Base-by-base conservation (phyloP, 2,113 vertebrate species). In the Microcebus murinus region DNA sequence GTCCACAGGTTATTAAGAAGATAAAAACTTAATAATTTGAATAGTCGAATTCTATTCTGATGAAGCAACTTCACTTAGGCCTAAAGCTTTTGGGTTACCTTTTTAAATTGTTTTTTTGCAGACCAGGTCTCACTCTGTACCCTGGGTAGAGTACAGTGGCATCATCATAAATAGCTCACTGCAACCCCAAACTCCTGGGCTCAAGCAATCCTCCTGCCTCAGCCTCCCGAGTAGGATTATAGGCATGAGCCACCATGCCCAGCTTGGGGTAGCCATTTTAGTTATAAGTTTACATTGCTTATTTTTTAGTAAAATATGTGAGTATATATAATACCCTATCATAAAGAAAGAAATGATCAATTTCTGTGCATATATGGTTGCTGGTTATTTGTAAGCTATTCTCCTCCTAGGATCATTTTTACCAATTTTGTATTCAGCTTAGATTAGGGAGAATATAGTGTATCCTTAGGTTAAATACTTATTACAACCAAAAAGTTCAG, bases 271-370 rank as follows among this genome's bases (percentile, higher is more conserved):
- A 55, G 17, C 5, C 83, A 45, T 87, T 96, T 96, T 79, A 83
- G 39, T 95, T 74, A 57, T 8, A 73, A 96, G n/a, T 94, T 84
- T 94, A 20, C 94, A 31, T 81, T 73, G 4, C 55, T 63, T 81
- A 77, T 86, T 93, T 96, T 97, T 89, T 68, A 83, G 15, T 90
- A 87, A 92, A 97, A 84, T 88, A 61, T 27, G 4, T 89, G 45
- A 71, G 45, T 65, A 48, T 76, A 42, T 80, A 10, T 71, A 52
- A 55, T 50, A 57, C 2, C 39, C 13, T 94, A 14, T 50, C 25
- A 45, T 55, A 59, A 55, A 79, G 13, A 89, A 71, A 79, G 77
- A 82, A 91, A 39, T 80, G 23, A n/a, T 67, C 50, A 79, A 81
- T 59, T 79, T 91, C 52, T 79, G 5, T 77, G 68, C 31, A 12